phyloP scores from a whole-genome alignment of 2,113 vertebrate species.

The Oophaga pumilio region DNA sequence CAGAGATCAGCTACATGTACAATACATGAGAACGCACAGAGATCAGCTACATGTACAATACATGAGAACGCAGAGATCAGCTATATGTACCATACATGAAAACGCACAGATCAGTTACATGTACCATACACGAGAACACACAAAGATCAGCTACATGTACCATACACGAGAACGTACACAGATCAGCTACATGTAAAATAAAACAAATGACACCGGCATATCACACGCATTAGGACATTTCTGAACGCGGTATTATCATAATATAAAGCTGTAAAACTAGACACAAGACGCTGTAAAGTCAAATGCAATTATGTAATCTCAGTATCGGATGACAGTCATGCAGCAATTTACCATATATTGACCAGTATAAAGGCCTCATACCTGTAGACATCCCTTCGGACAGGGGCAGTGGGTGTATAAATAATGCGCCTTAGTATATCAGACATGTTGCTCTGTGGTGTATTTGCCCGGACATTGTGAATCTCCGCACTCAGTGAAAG shows the following conservation, averaged over 20 bases:
- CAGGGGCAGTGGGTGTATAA: constrained; percentile 25
- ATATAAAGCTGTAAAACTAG: not conserved
- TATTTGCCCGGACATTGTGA: not conserved
- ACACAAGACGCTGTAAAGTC: not conserved
- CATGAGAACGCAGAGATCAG: no score
- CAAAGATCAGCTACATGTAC: not conserved
- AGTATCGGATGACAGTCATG: not conserved
- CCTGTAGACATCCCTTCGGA: constrained; percentile 42
- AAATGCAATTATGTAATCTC: not conserved
- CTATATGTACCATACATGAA: not conserved
- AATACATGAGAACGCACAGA: no score
- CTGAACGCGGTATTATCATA: not conserved
- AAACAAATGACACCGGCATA: no score
- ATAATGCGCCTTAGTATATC: constrained; percentile 45
- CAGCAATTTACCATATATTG: not conserved
- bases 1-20: no score
- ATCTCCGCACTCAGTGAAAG: not conserved
- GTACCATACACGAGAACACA: not conserved
- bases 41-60: not conserved
- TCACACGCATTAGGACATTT: not conserved
- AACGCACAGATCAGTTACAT: not conserved
- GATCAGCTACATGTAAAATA: not conserved
- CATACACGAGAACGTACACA: not conserved
- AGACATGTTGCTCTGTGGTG: not conserved
- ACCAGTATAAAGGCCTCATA: not conserved